Evolutionary conservation across 2,888 invertebrate species (phyloP).

Genomic region (Dynastes grantii): DNA sequence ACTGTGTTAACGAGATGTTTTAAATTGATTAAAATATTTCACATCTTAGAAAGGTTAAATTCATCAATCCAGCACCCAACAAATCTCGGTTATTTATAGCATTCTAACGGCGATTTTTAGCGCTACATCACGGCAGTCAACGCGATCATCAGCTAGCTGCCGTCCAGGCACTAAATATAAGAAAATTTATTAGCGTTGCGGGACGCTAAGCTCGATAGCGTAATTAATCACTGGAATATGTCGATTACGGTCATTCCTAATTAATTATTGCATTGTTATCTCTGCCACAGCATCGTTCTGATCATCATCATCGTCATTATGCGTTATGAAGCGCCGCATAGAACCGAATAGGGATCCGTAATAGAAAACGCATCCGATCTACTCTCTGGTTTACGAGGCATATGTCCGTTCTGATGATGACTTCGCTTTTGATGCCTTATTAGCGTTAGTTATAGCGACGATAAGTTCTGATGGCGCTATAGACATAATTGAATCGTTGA

Average conservation of each 20-base stretch:
- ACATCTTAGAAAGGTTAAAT: too few species aligned
- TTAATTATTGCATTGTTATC: constrained; percentile 18
- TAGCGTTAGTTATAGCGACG: too few species aligned
- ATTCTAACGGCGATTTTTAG: not conserved
- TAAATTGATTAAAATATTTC: too few species aligned
- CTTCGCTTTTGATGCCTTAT: too few species aligned
- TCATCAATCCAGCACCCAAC: too few species aligned
- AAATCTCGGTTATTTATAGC: not conserved
- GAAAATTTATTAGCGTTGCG: constrained; percentile 6
- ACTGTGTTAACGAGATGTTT: too few species aligned
- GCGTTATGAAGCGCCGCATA: not conserved
- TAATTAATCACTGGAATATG: constrained; percentile 12
- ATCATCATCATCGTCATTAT: too few species aligned
- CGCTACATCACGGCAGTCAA: not conserved
- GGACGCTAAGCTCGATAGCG: not conserved
- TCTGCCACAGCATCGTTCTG: too few species aligned
- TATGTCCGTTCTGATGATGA: not conserved
- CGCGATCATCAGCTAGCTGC: not conserved
- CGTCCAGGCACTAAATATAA: not conserved
- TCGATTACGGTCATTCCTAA: not conserved
- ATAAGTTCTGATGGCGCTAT: too few species aligned
- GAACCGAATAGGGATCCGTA: not conserved
- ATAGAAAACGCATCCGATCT: constrained; percentile 5
- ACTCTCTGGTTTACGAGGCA: not conserved
- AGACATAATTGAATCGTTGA: too few species aligned